Base-by-base conservation (phyloP, 35 echinoderm and acorn worm genomes). In the Heliocidaris tuberculata region DNA sequence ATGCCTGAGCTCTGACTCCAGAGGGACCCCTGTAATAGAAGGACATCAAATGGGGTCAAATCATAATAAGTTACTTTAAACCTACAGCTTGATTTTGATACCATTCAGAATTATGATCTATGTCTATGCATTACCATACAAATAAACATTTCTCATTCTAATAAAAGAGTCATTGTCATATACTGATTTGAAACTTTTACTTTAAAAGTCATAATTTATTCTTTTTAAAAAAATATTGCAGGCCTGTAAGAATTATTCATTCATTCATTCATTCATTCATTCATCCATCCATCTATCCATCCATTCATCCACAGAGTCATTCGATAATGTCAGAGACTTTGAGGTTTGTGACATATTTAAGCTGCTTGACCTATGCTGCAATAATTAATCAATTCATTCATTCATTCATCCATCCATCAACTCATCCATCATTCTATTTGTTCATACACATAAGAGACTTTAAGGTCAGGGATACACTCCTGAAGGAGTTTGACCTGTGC, bases 1-100 rank as follows among this genome's bases (percentile, higher is more conserved):
- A 65, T 13, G 98, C 98, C 94, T 97, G 97, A 31, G 98, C 98
- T 95, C 98, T 35, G 0, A 99, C 98, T 49, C 98, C 98, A 47
- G 98, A 96, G 17, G 98, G 98, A 30, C 98, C 98, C 94, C 98
- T 99, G 95, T 9, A 98, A 98, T 32, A 94, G 27, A 94, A 48
- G 31, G 30, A 94, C 19, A 60, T 32, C 9, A 94, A 49, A 90
- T 29, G 31, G 19, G 35, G 52, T 12, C 86, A 32, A 48, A 29
- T 31, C 11, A 30, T 21, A 2, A 15, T 85, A 29, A 19, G 70
- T 85, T 85, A 85, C n/a, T 42, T 42, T 42, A 42, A 42, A 42
- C 35, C 35, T 42, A 42, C 35, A 42, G 3, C 35, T 42, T 42
- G 35, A 42, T 42, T 42, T 42, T 42, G 35, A 42, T 42, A 42